These are phyloP conservation scores for Myotis planiceps DNA, from an alignment of 2,797 vertebrate species.

Conservation along the genomic window DNA sequence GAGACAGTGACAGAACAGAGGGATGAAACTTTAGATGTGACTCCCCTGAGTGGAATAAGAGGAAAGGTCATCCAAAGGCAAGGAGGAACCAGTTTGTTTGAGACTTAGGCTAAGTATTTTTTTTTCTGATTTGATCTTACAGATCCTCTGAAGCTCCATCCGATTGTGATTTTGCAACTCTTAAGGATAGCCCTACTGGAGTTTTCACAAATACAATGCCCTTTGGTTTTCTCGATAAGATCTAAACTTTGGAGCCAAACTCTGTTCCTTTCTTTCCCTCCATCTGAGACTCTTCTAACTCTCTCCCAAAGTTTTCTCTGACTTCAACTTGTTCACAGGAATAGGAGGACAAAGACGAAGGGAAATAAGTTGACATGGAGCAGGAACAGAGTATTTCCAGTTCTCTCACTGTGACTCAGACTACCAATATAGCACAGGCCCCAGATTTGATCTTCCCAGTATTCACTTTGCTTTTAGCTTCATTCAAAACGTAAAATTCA, in stretches of 20 bases:
- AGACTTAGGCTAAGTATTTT: constrained; percentile 2
- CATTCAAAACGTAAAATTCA: not conserved
- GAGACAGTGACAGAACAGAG: not conserved
- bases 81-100: not conserved
- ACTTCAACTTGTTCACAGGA: not conserved
- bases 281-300: not conserved
- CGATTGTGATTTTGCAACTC: constrained; percentile 24
- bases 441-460: not conserved
- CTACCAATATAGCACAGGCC: not conserved
- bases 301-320: not conserved
- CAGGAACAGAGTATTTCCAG: not conserved
- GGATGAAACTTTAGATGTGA: not conserved
- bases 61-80: not conserved
- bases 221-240: not conserved
- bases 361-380: not conserved
- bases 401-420: not conserved
- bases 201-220: not conserved
- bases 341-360: not conserved
- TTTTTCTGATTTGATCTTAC: constrained; percentile 39
- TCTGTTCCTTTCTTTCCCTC: not conserved
- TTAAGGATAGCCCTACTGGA: not conserved
- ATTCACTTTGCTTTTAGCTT: not conserved
- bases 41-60: not conserved
- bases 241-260: not conserved
- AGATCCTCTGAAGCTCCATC: not conserved